A percentile compares a stretch with the other conserved stretches of the same genome.
These are phyloP conservation scores for Cairina moschata DNA, from an alignment of 2,113 vertebrate species.

Conservation along the genomic window DNA sequence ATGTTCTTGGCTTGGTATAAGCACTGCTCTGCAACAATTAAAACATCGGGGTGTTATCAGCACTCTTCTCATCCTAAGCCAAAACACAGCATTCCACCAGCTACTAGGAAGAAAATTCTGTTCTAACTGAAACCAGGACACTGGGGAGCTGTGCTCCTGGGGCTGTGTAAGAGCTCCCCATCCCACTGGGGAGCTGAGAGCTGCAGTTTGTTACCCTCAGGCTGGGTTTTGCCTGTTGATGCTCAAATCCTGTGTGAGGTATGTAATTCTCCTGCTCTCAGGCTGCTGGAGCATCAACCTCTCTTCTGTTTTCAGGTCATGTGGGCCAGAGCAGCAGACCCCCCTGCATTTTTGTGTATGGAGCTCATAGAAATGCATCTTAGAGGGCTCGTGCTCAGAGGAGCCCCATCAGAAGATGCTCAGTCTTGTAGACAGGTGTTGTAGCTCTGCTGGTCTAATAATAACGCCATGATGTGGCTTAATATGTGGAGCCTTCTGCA, in stretches of 20 bases:
- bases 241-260: not conserved
- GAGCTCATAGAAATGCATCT: not conserved
- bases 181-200: not conserved
- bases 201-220: not conserved
- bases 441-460: not conserved
- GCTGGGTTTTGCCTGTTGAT: not conserved
- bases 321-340: not conserved
- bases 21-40: too few species aligned
- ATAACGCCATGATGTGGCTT: not conserved
- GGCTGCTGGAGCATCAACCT: not conserved
- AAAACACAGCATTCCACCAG: too few species aligned
- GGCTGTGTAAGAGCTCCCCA: accelerated
- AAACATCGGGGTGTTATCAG: too few species aligned
- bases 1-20: too few species aligned
- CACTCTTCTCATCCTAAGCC: too few species aligned
- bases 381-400: not conserved
- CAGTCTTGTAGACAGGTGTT: not conserved
- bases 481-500: not conserved
- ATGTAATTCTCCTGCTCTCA: not conserved
- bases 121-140: too few species aligned
- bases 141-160: accelerated
- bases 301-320: not conserved
- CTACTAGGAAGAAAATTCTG: too few species aligned
- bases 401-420: not conserved
- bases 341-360: not conserved